These are phyloP conservation scores for Polyommatus iphigenia DNA, from an alignment of 2,888 invertebrate genomes.

Conservation along the genomic window DNA sequence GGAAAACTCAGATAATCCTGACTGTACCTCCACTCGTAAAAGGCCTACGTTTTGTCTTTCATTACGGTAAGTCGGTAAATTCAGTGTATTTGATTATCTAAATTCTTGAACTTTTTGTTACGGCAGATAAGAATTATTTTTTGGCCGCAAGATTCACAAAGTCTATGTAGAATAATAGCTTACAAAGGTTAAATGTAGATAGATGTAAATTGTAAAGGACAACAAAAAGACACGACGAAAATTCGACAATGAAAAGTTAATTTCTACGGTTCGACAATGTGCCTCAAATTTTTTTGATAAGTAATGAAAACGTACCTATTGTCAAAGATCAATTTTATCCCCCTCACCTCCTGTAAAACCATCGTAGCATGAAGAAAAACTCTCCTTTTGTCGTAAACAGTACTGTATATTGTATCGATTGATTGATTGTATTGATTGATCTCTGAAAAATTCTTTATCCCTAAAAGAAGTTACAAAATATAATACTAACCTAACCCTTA, in stretches of 20 bases:
- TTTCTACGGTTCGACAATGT: not conserved
- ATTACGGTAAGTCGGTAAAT: not conserved
- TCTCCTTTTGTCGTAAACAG: not conserved
- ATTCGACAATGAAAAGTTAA: not conserved
- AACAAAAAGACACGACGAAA: not conserved
- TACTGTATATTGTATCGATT: too few species aligned
- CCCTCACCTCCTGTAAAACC: too few species aligned
- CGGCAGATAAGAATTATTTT: not conserved
- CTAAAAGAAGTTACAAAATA: not conserved
- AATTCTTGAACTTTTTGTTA: not conserved
- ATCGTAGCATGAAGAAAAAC: not conserved
- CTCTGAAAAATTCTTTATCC: too few species aligned
- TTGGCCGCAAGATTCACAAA: not conserved
- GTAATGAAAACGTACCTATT: too few species aligned
- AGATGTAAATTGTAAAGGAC: not conserved
- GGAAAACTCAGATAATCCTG: not conserved
- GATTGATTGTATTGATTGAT: too few species aligned
- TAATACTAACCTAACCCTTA: not conserved
- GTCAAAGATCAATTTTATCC: too few species aligned
- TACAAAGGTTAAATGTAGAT: not conserved
- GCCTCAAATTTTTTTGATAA: not conserved
- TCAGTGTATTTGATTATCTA: slow-evolving; percentile 11
- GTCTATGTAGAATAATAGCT: not conserved
- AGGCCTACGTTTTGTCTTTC: not conserved
- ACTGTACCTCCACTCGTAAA: not conserved